Evolutionary conservation across 1,140 invertebrate genomes (phyloP).

Genomic region (Papilio xuthus): DNA sequence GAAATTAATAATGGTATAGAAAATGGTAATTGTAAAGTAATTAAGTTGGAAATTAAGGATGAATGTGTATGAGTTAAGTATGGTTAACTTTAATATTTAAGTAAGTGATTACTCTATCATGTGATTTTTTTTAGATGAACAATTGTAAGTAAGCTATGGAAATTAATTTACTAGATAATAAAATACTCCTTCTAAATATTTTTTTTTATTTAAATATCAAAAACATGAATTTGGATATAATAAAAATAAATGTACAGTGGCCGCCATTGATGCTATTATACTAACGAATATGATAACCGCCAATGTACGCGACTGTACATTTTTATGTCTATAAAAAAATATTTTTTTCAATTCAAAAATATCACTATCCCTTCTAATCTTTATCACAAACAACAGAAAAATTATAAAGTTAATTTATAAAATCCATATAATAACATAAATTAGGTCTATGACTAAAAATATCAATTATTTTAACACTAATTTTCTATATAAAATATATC

Average conservation of each 20-base stretch:
- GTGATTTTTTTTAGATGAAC: not conserved
- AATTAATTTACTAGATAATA: not conserved
- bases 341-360: too few relatives aligned
- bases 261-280: too few relatives aligned
- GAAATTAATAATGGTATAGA: conserved; percentile 40
- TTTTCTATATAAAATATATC: too few relatives aligned
- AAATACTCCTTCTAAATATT: not conserved
- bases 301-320: too few relatives aligned
- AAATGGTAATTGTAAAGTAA: conserved; percentile 62
- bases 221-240: not conserved
- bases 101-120: not conserved
- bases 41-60: conserved; percentile 63
- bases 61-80: conserved; percentile 39
- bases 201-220: not conserved
- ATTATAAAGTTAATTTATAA: too few relatives aligned
- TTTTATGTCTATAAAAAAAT: too few relatives aligned
- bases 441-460: too few relatives aligned
- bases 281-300: too few relatives aligned
- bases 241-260: not conserved
- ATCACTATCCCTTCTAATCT: too few relatives aligned
- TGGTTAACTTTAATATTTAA: not conserved
- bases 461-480: too few relatives aligned
- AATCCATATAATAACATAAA: too few relatives aligned
- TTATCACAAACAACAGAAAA: too few relatives aligned
- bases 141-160: not conserved